Evolutionary conservation across 1,140 invertebrate species (phyloP).

Genomic region (Meteorus sp.): DNA sequence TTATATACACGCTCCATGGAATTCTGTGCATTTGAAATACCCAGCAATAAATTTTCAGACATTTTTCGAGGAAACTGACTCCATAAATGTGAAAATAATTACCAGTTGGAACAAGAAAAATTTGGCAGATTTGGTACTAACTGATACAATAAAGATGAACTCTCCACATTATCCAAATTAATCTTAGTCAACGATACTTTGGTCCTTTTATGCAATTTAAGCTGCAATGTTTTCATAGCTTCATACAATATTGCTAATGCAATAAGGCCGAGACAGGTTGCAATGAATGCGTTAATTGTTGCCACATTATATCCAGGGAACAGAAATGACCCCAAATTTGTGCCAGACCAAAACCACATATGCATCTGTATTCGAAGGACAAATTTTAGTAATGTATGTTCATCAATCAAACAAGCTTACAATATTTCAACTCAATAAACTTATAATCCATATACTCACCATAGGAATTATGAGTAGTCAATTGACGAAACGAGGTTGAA

Average conservation of each 20-base stretch:
- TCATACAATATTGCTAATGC: slow-evolving; percentile 62
- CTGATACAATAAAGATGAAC: slow-evolving; percentile 46
- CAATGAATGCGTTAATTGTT: slow-evolving; percentile 54
- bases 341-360: slow-evolving; percentile 65
- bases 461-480: neutral
- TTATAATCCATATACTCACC: neutral
- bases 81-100: too few relatives aligned
- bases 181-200: slow-evolving; percentile 22
- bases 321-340: slow-evolving; percentile 60
- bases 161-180: slow-evolving; percentile 35
- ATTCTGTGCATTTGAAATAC: too few relatives aligned
- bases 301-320: slow-evolving; percentile 59
- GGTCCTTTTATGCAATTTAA: slow-evolving; percentile 37
- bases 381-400: slow-evolving; percentile 10
- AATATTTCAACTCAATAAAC: neutral
- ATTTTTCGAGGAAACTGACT: slow-evolving; percentile 2
- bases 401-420: neutral
- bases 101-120: slow-evolving; percentile 15
- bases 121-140: slow-evolving; percentile 33
- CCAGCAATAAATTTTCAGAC: too few relatives aligned
- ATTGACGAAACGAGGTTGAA: neutral
- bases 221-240: slow-evolving; percentile 60
- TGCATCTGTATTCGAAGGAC: slow-evolving; percentile 53
- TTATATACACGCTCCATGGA: too few relatives aligned
- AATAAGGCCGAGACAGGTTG: slow-evolving; percentile 60